Conservation (phyloP, 2,797 vertebrate species). For the Micrastur ruficollis region DNA sequence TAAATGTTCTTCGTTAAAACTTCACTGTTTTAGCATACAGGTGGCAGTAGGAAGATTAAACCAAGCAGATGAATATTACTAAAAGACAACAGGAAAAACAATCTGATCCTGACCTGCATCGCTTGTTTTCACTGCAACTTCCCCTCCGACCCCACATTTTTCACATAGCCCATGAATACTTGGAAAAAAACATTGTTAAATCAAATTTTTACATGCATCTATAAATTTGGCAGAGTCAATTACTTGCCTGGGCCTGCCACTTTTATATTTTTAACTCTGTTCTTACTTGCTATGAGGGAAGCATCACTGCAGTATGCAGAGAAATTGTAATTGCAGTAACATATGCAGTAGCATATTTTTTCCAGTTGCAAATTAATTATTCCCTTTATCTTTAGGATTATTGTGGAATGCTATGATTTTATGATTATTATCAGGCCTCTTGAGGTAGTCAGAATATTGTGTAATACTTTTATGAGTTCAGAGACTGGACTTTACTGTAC, state of each 20-base stretch:
- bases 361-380: slow-evolving; percentile 29
- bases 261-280: slow-evolving; percentile 19
- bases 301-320: slow-evolving; percentile 12
- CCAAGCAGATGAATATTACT: not conserved
- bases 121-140: not conserved
- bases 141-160: not conserved
- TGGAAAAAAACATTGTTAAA: not conserved
- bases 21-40: not conserved
- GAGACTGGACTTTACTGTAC: slow-evolving; percentile 34
- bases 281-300: not conserved
- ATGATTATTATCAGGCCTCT: slow-evolving; percentile 9
- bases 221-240: not conserved
- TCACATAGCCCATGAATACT: not conserved
- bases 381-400: slow-evolving; percentile 23
- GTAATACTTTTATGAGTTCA: slow-evolving; percentile 51
- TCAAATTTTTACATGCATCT: not conserved
- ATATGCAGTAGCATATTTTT: slow-evolving; percentile 16
- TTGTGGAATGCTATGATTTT: slow-evolving; percentile 26
- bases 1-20: not conserved
- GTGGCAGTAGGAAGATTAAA: slow-evolving; percentile 5
- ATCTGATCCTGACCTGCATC: not conserved
- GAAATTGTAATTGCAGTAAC: slow-evolving; percentile 1
- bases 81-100: not conserved
- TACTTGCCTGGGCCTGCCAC: not conserved
- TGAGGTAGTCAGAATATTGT: slow-evolving; percentile 41